Base-by-base conservation (phyloP, 2,113 vertebrate species). In the Monopterus albus region DNA sequence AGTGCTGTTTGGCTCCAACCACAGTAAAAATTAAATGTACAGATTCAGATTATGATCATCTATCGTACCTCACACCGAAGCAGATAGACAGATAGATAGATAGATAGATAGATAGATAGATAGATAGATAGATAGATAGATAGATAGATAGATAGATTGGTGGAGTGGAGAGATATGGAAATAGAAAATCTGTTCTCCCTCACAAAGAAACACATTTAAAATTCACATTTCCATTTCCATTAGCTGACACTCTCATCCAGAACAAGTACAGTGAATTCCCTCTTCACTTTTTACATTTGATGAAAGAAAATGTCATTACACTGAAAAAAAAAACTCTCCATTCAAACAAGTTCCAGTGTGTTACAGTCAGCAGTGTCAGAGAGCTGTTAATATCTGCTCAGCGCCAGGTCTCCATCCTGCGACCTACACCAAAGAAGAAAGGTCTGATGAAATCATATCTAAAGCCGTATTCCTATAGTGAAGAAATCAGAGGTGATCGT, bases 161-260 rank as follows among this genome's bases (percentile, higher is more conserved):
- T 1, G 8, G 59, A 55, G 5, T 5, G 3, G 15, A 42, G 23
- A 25, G 43, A 47, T 56, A 31, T 39, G 33, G 17, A 57, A 58
- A 65, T 45, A 45, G 4, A 35, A 7, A 51, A 65, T 33, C 18
- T 50, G 58, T 60, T 28, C 75, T 74, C 1, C 57, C 55, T 55
- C 70, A 71, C 67, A 83, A 72, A 80, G 63, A 73, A 57, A 73
- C 64, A 70, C 73, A 73, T 78, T 81, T 65, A 68, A 72, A 72
- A 67, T 64, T 78, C 67, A 78, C 64, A 78, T 84, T 75, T 84
- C 62, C 57, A 57, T 73, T 72, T 66, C 69, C 82, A 81, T 81
- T 78, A 78, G 74, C 59, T 17, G 36, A 50, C 69, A 74, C 65
- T 52, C 71, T 71, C 61, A 62, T 78, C 56, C 57, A 26, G 21